Conservation (phyloP, 2,113 vertebrate genomes). For the Tonatia bakeri region DNA sequence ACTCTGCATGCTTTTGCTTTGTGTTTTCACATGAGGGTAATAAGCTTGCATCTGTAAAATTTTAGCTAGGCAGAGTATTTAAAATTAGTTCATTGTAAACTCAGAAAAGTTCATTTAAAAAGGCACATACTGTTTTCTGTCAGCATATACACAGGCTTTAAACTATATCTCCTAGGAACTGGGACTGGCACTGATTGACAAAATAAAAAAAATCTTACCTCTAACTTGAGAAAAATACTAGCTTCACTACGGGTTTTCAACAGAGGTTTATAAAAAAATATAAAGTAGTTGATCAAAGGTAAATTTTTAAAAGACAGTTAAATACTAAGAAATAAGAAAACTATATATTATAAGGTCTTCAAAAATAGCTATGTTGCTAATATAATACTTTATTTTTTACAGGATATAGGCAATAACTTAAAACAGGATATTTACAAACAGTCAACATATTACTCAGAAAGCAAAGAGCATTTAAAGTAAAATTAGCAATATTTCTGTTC, state of each 20-base stretch:
- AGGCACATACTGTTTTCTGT: neutral
- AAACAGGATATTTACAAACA: neutral
- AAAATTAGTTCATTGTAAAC: conserved; percentile 33
- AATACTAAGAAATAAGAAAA: neutral
- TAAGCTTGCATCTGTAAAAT: conserved; percentile 39
- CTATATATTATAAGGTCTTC: neutral
- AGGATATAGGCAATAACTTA: neutral
- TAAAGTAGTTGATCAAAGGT: neutral
- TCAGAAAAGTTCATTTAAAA: neutral
- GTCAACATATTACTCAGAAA: neutral
- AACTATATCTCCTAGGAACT: conserved; percentile 1
- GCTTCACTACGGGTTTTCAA: neutral
- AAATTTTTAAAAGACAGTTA: neutral
- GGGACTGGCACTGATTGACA: neutral
- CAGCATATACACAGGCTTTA: neutral
- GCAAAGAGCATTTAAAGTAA: neutral
- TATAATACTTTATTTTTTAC: neutral
- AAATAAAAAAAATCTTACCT: neutral
- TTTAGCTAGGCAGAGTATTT: neutral
- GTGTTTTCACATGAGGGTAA: conserved; percentile 19
- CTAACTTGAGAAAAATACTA: neutral
- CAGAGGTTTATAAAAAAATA: neutral
- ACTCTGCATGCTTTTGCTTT: conserved; percentile 7
- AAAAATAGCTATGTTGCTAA: neutral
- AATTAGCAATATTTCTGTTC: neutral